phyloP scores from a whole-genome alignment of 2,888 invertebrate genomes.

The Tricholauxania praeusta region DNA sequence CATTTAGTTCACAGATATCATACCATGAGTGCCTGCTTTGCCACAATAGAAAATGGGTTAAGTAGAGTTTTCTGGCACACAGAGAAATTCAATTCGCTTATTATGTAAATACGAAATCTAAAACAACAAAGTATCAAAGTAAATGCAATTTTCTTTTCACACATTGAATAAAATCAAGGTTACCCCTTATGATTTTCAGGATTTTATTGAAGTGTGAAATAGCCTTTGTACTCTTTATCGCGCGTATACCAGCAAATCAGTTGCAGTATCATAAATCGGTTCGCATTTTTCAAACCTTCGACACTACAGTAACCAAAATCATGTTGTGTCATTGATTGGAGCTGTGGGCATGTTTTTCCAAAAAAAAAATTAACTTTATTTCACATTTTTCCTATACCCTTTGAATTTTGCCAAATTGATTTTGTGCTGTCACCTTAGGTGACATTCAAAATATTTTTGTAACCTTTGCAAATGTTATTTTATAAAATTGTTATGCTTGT shows the following conservation, averaged over 20 bases:
- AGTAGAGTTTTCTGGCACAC: too few species aligned
- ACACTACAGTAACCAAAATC: neutral
- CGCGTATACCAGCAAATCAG: conserved; percentile 5
- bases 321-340: conserved; percentile 11
- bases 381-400: too few species aligned
- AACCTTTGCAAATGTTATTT: neutral
- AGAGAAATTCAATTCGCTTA: too few species aligned
- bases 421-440: conserved; percentile 15
- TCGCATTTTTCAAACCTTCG: conserved; percentile 14
- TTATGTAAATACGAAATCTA: too few species aligned
- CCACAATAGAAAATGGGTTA: too few species aligned
- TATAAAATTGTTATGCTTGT: neutral
- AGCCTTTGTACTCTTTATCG: neutral
- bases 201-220: conserved; percentile 25
- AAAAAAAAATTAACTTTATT: too few species aligned
- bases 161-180: conserved; percentile 13
- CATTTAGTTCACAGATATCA: too few species aligned
- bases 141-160: too few species aligned
- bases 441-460: conserved; percentile 20
- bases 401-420: too few species aligned
- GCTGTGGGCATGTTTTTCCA: neutral
- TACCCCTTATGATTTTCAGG: neutral
- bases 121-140: too few species aligned
- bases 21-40: too few species aligned
- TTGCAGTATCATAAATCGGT: neutral